Evolutionary conservation across 2,113 vertebrate species (phyloP), one percentile per base, ranked within the genome.

Genomic region (Paramisgurnus dabryanus): DNA sequence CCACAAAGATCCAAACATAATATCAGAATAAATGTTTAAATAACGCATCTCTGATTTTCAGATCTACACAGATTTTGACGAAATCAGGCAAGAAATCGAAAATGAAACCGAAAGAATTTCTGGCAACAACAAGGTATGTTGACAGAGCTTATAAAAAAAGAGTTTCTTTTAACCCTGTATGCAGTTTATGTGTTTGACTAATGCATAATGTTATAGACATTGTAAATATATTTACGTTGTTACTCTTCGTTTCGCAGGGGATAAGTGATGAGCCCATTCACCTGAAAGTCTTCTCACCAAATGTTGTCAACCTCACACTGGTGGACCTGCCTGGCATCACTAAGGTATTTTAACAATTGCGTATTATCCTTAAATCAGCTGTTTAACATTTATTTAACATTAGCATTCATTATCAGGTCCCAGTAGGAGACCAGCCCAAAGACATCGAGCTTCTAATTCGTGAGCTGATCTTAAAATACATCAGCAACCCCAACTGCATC

Each of bases 241-340:
- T 8, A 58, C 12, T 53, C 50, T 58, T 4, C 72, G 68, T 65
- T 88, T 89, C 89, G 6, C 87, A 99, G 98, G 98, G 98, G 8
- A 95, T 99, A 80, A 98, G 96, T 84, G 93, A 95, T 84, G 98
- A 99, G 83, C 96, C 98, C 1, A 99, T 99, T 90, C 98, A 99
- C 83, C 91, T 99, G 77, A 98, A 98, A 90, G 94, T 99, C 87
- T 99, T 99, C 92, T 99, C 97, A 11, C 93, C 98, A 40, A 91
- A 97, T 57, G 96, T 98, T 76, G 96, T 99, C 79, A 99, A 98
- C 87, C 92, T 99, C 87, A 99, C 98, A 13, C 92, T 99, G 82
- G 98, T 99, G 88, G 98, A 99, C 85, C 95, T 99, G 76, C 98
- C 98, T 76, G 98, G 98, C 82, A 95, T 99, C 89, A 99, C 98